Evolutionary conservation across 2,113 vertebrate species (phyloP), one percentile per base, ranked within the genome.

Genomic region (Grantiella picta): DNA sequence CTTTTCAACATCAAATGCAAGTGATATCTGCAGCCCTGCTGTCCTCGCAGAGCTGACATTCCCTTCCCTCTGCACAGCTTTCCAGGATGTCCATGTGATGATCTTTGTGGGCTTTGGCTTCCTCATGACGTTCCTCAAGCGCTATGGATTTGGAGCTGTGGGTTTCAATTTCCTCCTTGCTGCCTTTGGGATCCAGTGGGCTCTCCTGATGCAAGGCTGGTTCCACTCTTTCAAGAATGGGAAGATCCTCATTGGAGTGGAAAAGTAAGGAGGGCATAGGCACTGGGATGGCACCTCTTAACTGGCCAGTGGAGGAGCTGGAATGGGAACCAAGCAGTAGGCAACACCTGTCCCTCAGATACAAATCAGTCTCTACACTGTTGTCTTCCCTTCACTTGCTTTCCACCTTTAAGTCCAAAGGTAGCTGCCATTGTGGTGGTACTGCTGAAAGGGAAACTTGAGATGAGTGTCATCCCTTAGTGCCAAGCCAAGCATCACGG

Each of bases 71-170:
- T 21, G 33, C 69, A 33, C 97, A 99, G 99, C 99, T 90, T 99
- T 99, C 95, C 99, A 99, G 97, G 99, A 99, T 0, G 99, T 99
- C 60, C 99, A 99, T 1, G 99, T 99, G 94, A 99, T 99, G 99
- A 99, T 99, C 94, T 99, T 99, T 90, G 98, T 99, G 90, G 99
- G 99, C 22, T 99, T 99, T 40, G 99, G 99, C 29, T 99, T 99
- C 97, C 99, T 99, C 91, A 99, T 99, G 99, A 99, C 98, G 0
- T 99, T 99, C 92, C 98, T 99, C 96, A 99, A 99, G 93, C 98
- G 98, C 63, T 99, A 99, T 4, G 99, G 99, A 92, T 99, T 99
- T 0, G 96, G 99, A 9, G 98, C 97, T 0, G 98, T 99, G 24
- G 99, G 98, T 63, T 99, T 99, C 98, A 99, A 99, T 97, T 99